Evolutionary conservation across 2,888 invertebrate genomes (phyloP).

Genomic region (Chorisops tibialis): DNA sequence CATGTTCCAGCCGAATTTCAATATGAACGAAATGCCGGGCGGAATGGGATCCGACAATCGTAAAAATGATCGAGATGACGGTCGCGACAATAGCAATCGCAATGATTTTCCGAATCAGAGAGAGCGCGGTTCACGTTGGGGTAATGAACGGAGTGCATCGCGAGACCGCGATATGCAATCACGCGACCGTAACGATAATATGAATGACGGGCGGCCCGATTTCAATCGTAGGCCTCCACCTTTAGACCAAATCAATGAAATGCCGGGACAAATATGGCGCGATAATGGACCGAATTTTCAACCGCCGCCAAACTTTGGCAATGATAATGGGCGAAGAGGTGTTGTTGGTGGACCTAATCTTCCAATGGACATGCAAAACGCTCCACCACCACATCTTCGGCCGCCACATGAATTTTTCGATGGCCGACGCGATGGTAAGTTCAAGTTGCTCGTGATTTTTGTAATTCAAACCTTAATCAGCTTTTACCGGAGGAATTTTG

Average conservation of each 20-base stretch:
- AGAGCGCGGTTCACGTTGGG: slow-evolving; percentile 41
- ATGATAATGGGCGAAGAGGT: slow-evolving; percentile 8
- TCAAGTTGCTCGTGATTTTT: background rate
- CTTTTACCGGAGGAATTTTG: background rate
- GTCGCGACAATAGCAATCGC: slow-evolving; percentile 47
- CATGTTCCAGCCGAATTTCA: slow-evolving; percentile 36
- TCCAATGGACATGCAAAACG: slow-evolving; percentile 22
- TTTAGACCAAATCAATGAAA: slow-evolving; percentile 9
- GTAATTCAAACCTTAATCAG: background rate
- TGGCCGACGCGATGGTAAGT: slow-evolving; percentile 25
- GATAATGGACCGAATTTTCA: slow-evolving; percentile 34
- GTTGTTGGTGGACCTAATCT: background rate
- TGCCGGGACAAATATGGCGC: slow-evolving; percentile 37
- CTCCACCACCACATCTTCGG: slow-evolving; percentile 4
- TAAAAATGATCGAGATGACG: slow-evolving; percentile 40
- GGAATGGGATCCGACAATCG: slow-evolving; percentile 35
- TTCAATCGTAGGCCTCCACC: slow-evolving; percentile 34
- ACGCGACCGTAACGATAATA: slow-evolving; percentile 50
- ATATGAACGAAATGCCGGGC: slow-evolving; percentile 1
- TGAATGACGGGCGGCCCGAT: slow-evolving; percentile 50
- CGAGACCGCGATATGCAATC: slow-evolving; percentile 38
- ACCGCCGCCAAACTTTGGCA: slow-evolving; percentile 12
- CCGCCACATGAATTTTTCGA: slow-evolving; percentile 27
- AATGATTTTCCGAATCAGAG: slow-evolving; percentile 35
- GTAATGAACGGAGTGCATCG: slow-evolving; percentile 41